Evolutionary conservation across 2,888 invertebrate genomes (phyloP).

Genomic region (Ormyrus rosae): DNA sequence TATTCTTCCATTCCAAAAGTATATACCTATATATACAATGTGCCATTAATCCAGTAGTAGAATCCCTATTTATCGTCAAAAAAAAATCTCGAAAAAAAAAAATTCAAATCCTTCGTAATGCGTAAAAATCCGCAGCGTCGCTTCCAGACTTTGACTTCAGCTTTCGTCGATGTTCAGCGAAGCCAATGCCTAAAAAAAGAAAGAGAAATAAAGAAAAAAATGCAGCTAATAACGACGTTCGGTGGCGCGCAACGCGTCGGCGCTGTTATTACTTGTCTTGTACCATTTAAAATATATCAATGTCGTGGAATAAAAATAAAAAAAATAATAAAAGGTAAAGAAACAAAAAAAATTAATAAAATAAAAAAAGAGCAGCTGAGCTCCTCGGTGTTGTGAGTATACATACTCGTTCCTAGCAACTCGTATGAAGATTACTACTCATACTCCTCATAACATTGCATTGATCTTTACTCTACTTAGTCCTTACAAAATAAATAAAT

Average conservation of each 20-base stretch:
- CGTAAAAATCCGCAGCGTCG: constrained; percentile 11
- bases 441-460: constrained; percentile 75
- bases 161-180: constrained; percentile 45
- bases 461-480: constrained; percentile 75
- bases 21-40: constrained; percentile 24
- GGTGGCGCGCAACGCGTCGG: constrained; percentile 46
- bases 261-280: constrained; percentile 67
- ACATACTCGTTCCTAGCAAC: constrained; percentile 75
- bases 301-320: constrained; percentile 70
- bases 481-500: constrained; percentile 70
- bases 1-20: constrained; percentile 40
- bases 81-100: neutral
- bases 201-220: constrained; percentile 43
- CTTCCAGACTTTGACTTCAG: constrained; percentile 49
- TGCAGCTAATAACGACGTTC: constrained; percentile 36
- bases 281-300: constrained; percentile 74
- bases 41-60: constrained; percentile 41
- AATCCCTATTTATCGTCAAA: constrained; percentile 5
- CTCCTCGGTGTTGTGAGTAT: constrained; percentile 76
- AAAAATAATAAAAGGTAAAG: constrained; percentile 46
- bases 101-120: constrained; percentile 15
- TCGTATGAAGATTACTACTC: constrained; percentile 75
- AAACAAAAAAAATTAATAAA: constrained; percentile 59
- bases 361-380: constrained; percentile 70
- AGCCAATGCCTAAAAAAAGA: constrained; percentile 44